A percentile compares a stretch with the other conserved stretches of the same genome.
Evolutionary conservation across 2,797 vertebrate species (phyloP).

Genomic region (Chelonia mydas): DNA sequence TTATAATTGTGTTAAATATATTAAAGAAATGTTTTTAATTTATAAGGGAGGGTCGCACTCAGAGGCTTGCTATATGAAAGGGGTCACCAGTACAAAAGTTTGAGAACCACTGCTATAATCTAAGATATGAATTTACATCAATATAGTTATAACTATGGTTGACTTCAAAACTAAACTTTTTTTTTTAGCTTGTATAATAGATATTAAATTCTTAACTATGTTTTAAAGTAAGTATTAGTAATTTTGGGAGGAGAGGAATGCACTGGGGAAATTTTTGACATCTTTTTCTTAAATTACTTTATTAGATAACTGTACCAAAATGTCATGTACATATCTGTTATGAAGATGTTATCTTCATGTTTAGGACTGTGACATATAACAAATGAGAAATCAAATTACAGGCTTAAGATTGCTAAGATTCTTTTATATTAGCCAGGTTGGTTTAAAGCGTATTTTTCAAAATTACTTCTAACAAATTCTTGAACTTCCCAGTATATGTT

Average conservation of each 20-base stretch:
- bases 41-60: no score
- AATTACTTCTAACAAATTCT: background rate
- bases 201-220: background rate
- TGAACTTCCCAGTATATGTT: background rate
- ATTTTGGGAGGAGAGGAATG: background rate
- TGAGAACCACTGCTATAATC: no score
- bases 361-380: background rate
- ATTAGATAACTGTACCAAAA: background rate
- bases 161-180: background rate
- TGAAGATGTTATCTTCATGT: background rate
- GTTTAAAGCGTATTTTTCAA: background rate
- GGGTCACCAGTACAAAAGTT: no score
- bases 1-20: no score
- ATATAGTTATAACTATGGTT: background rate
- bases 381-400: background rate
- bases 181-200: background rate
- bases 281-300: background rate
- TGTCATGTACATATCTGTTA: background rate
- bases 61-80: no score
- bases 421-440: background rate
- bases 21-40: no score
- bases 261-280: background rate
- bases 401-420: background rate
- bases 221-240: background rate
- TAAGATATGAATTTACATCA: no score